phyloP scores from a whole-genome alignment of 2,113 vertebrate species.

The Arizona elegans region DNA sequence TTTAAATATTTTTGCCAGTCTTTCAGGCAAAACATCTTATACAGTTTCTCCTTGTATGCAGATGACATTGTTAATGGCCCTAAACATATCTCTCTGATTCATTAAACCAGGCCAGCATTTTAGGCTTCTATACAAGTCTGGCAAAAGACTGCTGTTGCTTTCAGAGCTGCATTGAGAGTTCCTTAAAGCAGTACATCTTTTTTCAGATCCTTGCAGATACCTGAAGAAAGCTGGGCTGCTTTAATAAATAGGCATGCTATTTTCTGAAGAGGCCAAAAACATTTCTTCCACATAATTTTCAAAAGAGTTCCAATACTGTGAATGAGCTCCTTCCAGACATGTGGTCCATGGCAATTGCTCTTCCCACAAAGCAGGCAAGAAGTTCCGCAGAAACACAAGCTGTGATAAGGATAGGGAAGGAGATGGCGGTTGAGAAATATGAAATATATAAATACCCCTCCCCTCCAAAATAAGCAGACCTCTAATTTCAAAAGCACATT shows the following conservation, averaged over 20 bases:
- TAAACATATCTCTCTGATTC: not conserved
- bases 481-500: slow-evolving; percentile 34
- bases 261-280: not conserved
- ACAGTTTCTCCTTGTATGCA: no score
- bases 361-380: not conserved
- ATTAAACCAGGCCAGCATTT: not conserved
- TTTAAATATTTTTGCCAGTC: no score
- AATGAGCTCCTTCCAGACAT: not conserved
- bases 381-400: not conserved
- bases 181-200: not conserved
- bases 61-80: no score
- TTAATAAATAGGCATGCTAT: not conserved
- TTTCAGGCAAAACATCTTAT: no score
- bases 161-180: not conserved
- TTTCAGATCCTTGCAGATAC: not conserved
- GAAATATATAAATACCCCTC: not conserved
- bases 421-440: not conserved
- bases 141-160: not conserved
- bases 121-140: not conserved
- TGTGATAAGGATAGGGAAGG: not conserved
- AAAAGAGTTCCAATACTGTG: not conserved
- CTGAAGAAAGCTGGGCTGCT: not conserved
- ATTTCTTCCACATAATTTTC: not conserved
- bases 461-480: slow-evolving; percentile 18
- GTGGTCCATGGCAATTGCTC: not conserved